These are phyloP conservation scores for Listronotus bonariensis DNA, from an alignment of 1,140 invertebrate species.

Conservation along the genomic window DNA sequence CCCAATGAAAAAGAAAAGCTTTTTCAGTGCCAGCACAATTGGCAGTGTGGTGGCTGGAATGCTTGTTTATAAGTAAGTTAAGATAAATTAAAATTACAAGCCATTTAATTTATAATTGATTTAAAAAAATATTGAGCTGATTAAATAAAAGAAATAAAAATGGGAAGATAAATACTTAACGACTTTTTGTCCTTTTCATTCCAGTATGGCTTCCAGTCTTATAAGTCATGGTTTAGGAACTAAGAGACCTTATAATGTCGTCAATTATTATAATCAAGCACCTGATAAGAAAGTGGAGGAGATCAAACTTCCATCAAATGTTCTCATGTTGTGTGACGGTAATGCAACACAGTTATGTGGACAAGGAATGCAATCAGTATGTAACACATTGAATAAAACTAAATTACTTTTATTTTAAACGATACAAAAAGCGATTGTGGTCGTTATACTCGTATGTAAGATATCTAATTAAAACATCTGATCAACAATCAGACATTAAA, in stretches of 20 bases:
- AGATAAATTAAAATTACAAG: no score
- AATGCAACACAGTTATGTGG: conserved; percentile 41
- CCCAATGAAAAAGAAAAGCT: conserved; percentile 38
- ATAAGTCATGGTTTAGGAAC: conserved; percentile 25
- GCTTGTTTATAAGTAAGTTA: conserved; percentile 38
- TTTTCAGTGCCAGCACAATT: conserved; percentile 44
- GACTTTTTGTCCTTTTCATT: conserved; percentile 3
- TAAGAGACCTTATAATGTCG: conserved; percentile 41
- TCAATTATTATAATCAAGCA: conserved; percentile 45
- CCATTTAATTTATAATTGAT: no score
- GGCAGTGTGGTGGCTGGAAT: conserved; percentile 42
- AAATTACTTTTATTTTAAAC: no score
- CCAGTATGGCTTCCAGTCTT: conserved; percentile 37
- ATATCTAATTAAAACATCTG: no score
- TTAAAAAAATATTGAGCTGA: no score
- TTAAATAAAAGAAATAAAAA: no score
- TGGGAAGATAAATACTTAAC: no score
- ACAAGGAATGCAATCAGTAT: conserved; percentile 33
- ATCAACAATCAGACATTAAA: no score
- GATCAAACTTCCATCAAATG: conserved; percentile 22
- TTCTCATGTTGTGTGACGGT: conserved; percentile 42
- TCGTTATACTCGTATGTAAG: no score
- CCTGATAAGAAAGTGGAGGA: conserved; percentile 33
- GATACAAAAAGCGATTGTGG: no score
- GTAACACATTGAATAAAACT: neutral